Percentiles rank a stretch among this genome's conserved stretches.
These are phyloP conservation scores for Cheiracanthium punctorium DNA, from an alignment of 2,888 invertebrate genomes.

Conservation along the genomic window DNA sequence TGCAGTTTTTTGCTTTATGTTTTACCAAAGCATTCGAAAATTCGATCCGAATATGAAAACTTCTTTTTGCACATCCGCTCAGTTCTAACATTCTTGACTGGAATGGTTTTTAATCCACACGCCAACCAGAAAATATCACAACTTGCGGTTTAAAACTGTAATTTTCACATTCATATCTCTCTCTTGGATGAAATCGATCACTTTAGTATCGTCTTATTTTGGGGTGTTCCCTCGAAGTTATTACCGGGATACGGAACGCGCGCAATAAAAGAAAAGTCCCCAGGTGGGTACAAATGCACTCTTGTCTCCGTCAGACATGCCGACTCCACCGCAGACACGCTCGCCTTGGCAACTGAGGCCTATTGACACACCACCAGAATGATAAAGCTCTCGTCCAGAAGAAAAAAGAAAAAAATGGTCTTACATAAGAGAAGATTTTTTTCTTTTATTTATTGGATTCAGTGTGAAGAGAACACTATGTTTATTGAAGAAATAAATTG, in stretches of 20 bases:
- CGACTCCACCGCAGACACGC: constrained; percentile 44
- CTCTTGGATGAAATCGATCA: no score
- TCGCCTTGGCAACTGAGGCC: constrained; percentile 45
- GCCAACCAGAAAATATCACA: no score
- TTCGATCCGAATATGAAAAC: no score
- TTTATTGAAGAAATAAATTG: constrained; percentile 56
- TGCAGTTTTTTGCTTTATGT: no score
- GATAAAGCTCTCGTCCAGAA: neutral
- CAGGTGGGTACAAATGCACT: constrained; percentile 41
- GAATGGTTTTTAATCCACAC: no score
- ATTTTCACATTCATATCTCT: no score
- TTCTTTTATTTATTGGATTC: constrained; percentile 45
- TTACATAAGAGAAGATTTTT: neutral
- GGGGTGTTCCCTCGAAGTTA: no score
- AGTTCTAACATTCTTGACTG: no score
- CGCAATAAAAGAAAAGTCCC: constrained; percentile 37
- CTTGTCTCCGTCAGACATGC: constrained; percentile 38
- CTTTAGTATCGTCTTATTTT: no score
- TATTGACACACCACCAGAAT: constrained; percentile 33
- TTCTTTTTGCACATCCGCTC: no score
- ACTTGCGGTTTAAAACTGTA: no score
- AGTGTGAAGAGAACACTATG: constrained; percentile 19
- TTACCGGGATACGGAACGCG: neutral
- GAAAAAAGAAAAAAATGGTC: neutral
- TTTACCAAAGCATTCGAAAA: no score